Percentiles rank a stretch among this genome's conserved stretches.
Evolutionary conservation across 1,140 invertebrate species (phyloP).

Genomic region (Schmidtea mediterranea): DNA sequence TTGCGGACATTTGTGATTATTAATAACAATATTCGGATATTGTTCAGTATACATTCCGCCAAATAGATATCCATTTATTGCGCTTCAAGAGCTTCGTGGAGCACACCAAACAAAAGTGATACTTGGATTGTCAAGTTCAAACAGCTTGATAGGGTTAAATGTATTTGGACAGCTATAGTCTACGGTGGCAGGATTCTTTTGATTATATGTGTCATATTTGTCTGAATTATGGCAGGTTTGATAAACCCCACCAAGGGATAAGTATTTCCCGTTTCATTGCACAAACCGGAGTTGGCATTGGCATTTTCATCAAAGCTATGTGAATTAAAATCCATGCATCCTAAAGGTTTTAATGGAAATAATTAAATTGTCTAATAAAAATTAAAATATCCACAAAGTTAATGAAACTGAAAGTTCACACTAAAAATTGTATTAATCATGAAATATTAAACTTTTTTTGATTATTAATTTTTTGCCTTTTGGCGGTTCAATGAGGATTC

Average conservation of each 20-base stretch:
- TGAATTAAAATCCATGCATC: slow-evolving; percentile 12
- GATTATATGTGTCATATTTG: slow-evolving; percentile 8
- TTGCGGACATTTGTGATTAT: slow-evolving; percentile 9
- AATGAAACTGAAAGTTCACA: no score
- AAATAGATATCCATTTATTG: slow-evolving; percentile 11
- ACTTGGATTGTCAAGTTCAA: no score
- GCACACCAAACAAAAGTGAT: slow-evolving; percentile 12
- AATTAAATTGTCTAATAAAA: no score
- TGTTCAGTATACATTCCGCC: slow-evolving; percentile 12
- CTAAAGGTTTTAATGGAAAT: no score
- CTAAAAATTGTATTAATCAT: no score
- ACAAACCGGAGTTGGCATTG: slow-evolving; percentile 16
- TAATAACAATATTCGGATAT: slow-evolving; percentile 10
- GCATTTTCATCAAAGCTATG: slow-evolving; percentile 15
- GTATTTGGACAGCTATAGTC: slow-evolving; percentile 11
- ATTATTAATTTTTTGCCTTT: no score
- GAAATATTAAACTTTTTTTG: no score
- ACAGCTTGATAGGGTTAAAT: slow-evolving; percentile 11
- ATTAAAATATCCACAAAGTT: no score
- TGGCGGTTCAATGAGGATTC: no score
- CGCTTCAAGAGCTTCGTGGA: slow-evolving; percentile 7
- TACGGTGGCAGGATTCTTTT: slow-evolving; percentile 15
- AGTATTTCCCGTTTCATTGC: slow-evolving; percentile 10
- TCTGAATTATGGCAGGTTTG: slow-evolving; percentile 11
- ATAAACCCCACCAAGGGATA: slow-evolving; percentile 16